phyloP scores from a whole-genome alignment of 1,140 invertebrate genomes.

The Aethina tumida region DNA sequence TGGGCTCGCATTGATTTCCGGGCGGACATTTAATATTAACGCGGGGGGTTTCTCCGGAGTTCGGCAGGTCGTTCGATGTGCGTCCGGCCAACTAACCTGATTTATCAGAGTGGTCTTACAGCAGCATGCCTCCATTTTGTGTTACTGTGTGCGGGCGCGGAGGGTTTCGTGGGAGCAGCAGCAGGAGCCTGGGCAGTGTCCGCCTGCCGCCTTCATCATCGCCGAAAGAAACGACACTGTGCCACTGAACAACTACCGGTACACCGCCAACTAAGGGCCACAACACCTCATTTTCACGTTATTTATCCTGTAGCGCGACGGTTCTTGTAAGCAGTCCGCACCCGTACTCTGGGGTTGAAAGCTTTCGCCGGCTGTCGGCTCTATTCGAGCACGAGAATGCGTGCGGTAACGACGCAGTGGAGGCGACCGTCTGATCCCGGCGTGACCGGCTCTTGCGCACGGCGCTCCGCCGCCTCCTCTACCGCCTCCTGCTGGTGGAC shows the following conservation, averaged over 20 bases:
- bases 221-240: constrained; percentile 5
- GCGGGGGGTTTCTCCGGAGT: too few relatives aligned
- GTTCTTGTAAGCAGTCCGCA: constrained; percentile 24
- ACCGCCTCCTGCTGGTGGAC: constrained; percentile 1
- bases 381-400: constrained; percentile 16
- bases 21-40: too few relatives aligned
- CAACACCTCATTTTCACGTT: constrained; percentile 24
- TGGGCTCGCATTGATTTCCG: too few relatives aligned
- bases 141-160: constrained; percentile 24
- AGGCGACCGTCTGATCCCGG: constrained; percentile 8
- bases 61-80: background rate
- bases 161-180: constrained; percentile 16
- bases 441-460: constrained; percentile 5
- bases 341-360: constrained; percentile 26
- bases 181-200: constrained; percentile 13
- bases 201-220: constrained; percentile 18
- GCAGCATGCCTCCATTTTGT: constrained; percentile 33
- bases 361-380: constrained; percentile 18
- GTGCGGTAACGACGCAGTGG: constrained; percentile 10
- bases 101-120: constrained; percentile 30
- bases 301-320: constrained; percentile 20
- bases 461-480: constrained; percentile 1
- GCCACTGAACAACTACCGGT: constrained; percentile 5
- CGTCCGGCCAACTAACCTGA: constrained; percentile 21
- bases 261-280: constrained; percentile 14